These are phyloP conservation scores for Phyto melanocephala DNA, from an alignment of 2,888 invertebrate genomes.

Conservation along the genomic window DNA sequence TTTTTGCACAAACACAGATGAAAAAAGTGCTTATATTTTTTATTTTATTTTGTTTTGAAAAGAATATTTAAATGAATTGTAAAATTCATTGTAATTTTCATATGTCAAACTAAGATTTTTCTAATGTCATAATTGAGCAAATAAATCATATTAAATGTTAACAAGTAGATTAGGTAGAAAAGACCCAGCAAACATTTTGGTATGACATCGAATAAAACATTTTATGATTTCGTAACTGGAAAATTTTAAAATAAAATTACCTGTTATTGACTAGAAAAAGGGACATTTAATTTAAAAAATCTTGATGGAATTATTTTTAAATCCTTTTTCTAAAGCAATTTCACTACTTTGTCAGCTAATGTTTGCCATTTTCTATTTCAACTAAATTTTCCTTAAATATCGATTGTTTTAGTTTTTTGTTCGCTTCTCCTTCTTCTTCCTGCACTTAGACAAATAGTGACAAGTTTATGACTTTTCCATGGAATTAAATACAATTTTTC, in stretches of 20 bases:
- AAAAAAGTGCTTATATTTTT: too few species aligned
- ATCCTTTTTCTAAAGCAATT: too few species aligned
- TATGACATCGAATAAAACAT: too few species aligned
- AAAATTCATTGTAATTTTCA: slow-evolving; percentile 43
- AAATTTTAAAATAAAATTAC: too few species aligned
- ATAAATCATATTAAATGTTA: neutral
- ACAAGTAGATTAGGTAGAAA: neutral
- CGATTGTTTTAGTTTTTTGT: neutral
- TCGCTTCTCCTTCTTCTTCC: too few species aligned
- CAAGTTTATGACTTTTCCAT: neutral
- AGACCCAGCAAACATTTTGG: neutral
- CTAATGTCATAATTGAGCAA: neutral
- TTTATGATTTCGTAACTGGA: too few species aligned
- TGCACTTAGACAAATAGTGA: neutral
- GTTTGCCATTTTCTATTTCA: neutral
- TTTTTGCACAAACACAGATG: neutral
- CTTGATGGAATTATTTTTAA: too few species aligned
- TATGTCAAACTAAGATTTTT: neutral
- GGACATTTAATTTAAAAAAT: too few species aligned
- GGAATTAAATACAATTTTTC: neutral
- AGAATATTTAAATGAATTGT: slow-evolving; percentile 47
- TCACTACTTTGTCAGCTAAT: too few species aligned
- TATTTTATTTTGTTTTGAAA: slow-evolving; percentile 27
- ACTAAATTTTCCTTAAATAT: neutral
- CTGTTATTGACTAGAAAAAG: too few species aligned